Evolutionary conservation across 2,797 vertebrate genomes (phyloP).

Genomic region (Hydrophis major): DNA sequence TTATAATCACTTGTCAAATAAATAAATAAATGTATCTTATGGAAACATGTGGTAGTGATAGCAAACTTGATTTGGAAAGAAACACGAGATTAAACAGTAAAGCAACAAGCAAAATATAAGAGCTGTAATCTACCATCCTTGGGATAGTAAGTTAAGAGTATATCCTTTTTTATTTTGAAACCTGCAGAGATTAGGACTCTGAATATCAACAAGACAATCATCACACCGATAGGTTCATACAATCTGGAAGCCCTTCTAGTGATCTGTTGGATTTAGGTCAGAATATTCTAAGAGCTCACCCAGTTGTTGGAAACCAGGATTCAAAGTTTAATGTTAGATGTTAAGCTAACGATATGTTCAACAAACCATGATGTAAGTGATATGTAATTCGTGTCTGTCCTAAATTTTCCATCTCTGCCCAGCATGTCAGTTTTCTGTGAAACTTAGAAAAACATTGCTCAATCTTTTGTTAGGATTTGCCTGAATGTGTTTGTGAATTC

Average conservation of each 20-base stretch:
- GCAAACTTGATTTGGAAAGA: background rate
- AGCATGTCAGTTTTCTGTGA: background rate
- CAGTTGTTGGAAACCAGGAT: background rate
- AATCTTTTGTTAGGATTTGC: background rate
- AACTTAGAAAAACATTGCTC: background rate
- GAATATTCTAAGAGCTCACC: background rate
- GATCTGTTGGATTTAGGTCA: background rate
- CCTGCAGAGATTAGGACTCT: background rate
- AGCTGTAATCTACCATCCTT: background rate
- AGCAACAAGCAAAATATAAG: background rate
- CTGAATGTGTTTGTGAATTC: background rate
- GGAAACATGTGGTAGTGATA: background rate
- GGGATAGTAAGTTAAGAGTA: background rate
- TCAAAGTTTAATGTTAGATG: background rate
- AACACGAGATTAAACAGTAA: background rate
- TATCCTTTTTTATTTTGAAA: background rate
- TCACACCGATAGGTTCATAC: background rate
- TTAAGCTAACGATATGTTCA: background rate
- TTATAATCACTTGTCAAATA: no score
- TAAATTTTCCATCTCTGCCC: background rate
- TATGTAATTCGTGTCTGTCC: background rate
- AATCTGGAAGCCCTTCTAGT: background rate
- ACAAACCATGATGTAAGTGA: background rate
- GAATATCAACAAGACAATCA: background rate
- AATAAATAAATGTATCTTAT: background rate